These are phyloP conservation scores for Semaprochilodus insignis DNA, from an alignment of 2,797 vertebrate species.

Conservation along the genomic window DNA sequence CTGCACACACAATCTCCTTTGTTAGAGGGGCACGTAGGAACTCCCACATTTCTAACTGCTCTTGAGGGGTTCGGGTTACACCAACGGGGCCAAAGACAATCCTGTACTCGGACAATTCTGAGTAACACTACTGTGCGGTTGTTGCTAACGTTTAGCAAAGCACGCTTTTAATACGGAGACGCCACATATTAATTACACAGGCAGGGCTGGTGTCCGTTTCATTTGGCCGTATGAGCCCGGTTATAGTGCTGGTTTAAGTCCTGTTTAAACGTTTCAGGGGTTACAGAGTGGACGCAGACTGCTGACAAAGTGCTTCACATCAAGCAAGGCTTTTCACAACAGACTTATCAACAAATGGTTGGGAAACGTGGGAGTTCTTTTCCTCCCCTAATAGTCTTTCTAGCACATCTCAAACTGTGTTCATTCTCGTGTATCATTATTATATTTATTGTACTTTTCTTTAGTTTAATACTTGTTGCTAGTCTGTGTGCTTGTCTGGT, in stretches of 20 bases:
- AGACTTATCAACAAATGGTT: conserved; percentile 23
- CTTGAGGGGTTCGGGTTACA: conserved; percentile 81
- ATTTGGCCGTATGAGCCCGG: background rate
- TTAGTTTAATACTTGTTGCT: too few species aligned
- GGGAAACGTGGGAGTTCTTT: background rate
- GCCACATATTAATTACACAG: background rate
- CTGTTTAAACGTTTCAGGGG: background rate
- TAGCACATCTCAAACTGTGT: background rate
- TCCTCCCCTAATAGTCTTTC: background rate
- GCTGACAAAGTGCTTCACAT: background rate
- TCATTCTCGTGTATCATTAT: background rate
- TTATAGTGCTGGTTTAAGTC: background rate
- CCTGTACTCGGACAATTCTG: conserved; percentile 27
- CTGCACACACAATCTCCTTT: conserved; percentile 83
- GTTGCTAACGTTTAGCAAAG: background rate
- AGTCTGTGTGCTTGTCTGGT: too few species aligned
- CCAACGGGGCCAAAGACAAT: conserved; percentile 75
- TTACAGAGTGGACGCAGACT: background rate
- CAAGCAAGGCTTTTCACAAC: background rate
- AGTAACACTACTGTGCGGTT: background rate
- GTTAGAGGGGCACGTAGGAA: conserved; percentile 75
- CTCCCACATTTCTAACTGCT: conserved; percentile 71
- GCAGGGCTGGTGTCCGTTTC: conserved; percentile 6
- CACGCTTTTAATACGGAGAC: background rate
- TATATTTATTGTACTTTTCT: too few species aligned